phyloP scores from a whole-genome alignment of 2,888 invertebrate species.

The Cephus nigrinus region DNA sequence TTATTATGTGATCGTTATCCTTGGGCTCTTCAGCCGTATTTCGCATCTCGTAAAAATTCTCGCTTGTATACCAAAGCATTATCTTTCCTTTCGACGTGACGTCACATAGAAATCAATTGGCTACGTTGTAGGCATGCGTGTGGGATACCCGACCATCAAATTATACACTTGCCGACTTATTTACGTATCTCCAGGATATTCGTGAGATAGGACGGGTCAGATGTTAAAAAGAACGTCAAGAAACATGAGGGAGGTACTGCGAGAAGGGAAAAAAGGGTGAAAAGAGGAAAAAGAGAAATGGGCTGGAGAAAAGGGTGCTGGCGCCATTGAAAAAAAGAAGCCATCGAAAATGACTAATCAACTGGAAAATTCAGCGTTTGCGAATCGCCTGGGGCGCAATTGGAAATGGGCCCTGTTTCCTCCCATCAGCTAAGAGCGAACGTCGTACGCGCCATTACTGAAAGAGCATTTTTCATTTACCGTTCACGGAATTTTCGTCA shows the following conservation, averaged over 20 bases:
- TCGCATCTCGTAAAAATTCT: too few relatives aligned
- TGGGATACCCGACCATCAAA: too few relatives aligned
- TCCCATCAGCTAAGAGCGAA: neutral
- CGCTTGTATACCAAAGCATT: too few relatives aligned
- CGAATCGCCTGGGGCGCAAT: neutral
- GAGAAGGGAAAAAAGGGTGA: neutral
- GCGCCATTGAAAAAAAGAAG: neutral
- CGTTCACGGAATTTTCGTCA: neutral
- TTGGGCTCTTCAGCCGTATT: too few relatives aligned
- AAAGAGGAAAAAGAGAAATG: neutral
- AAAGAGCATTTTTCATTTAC: neutral
- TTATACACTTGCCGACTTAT: too few relatives aligned
- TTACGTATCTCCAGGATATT: too few relatives aligned
- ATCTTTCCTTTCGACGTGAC: too few relatives aligned
- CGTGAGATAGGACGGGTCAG: too few relatives aligned
- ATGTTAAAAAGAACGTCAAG: neutral
- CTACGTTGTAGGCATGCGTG: too few relatives aligned
- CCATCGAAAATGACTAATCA: neutral
- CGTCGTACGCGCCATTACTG: neutral
- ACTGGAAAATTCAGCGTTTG: slow-evolving; percentile 4
- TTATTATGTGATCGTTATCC: too few relatives aligned
- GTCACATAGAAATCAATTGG: too few relatives aligned
- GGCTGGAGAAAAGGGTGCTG: neutral
- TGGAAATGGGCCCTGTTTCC: slow-evolving; percentile 1
- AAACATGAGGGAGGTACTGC: neutral